Percentiles rank a stretch among this genome's conserved stretches.
Evolutionary conservation across 2,113 vertebrate genomes (phyloP).

Genomic region (Leucoraja erinaceus): DNA sequence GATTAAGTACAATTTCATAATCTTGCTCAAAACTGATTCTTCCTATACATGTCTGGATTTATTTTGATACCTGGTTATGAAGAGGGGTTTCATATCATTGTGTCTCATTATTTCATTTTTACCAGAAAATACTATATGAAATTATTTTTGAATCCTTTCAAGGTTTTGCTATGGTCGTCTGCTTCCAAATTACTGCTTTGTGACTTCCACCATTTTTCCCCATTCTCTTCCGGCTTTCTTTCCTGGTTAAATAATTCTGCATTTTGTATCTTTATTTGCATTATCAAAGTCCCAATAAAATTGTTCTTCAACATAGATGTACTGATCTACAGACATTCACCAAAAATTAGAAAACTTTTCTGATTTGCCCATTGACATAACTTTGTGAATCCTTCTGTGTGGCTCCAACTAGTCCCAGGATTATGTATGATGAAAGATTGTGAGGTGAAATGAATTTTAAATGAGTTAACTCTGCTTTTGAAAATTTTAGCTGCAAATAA

Average conservation of each 20-base stretch:
- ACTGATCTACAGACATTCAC: neutral
- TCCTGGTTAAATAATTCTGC: neutral
- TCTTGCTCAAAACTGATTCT: neutral
- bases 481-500: neutral
- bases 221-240: neutral
- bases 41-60: neutral
- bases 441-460: slow-evolving; percentile 2
- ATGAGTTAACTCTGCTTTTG: neutral
- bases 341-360: neutral
- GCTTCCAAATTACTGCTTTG: neutral
- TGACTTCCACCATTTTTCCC: neutral
- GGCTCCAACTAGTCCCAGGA: neutral
- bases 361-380: neutral
- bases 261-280: neutral
- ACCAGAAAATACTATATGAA: neutral
- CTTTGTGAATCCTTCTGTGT: neutral
- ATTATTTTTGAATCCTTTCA: neutral
- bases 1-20: too few relatives aligned
- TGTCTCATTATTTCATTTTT: too few relatives aligned
- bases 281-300: neutral
- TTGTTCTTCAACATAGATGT: neutral
- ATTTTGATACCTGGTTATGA: neutral
- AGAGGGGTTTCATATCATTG: neutral
- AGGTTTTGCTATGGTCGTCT: neutral
- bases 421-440: neutral